Evolutionary conservation across 2,797 vertebrate species (phyloP).

Genomic region (Rhinoraja longicauda): DNA sequence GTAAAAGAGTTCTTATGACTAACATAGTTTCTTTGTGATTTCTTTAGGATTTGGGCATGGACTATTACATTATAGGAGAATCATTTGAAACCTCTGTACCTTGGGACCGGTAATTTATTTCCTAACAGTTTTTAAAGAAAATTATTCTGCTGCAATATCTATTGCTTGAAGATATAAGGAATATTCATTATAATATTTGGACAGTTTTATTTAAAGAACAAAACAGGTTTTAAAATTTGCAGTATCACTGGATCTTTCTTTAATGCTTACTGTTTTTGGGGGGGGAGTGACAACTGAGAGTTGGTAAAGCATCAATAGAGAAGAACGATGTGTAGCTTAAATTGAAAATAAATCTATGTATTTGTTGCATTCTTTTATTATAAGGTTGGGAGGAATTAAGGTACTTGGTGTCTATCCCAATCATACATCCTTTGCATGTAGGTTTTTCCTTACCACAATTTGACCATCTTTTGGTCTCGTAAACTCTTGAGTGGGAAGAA

Average conservation of each 20-base stretch:
- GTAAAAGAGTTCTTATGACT: constrained; percentile 41
- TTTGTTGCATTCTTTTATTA: not conserved
- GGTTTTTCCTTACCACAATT: not conserved
- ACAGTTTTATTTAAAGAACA: not conserved
- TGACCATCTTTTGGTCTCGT: not conserved
- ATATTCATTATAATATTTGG: not conserved
- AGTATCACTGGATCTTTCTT: not conserved
- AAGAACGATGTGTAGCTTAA: not conserved
- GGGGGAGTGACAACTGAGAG: not conserved
- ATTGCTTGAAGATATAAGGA: not conserved
- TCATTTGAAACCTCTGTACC: constrained; percentile 98
- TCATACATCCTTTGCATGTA: not conserved
- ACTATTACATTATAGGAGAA: constrained; percentile 90
- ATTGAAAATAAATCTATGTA: not conserved
- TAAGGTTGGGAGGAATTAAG: not conserved
- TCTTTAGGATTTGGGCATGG: constrained; percentile 87
- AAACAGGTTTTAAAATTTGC: not conserved
- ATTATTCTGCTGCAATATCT: constrained; percentile 26
- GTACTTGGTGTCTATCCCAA: not conserved
- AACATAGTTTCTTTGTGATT: constrained; percentile 39
- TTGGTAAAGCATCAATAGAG: not conserved
- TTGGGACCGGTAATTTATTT: constrained; percentile 87
- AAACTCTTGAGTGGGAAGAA: not conserved
- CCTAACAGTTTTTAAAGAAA: not conserved
- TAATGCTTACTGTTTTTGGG: not conserved